These are phyloP conservation scores for Atopsyche davidsoni DNA, from an alignment of 1,140 invertebrate genomes.

Conservation along the genomic window DNA sequence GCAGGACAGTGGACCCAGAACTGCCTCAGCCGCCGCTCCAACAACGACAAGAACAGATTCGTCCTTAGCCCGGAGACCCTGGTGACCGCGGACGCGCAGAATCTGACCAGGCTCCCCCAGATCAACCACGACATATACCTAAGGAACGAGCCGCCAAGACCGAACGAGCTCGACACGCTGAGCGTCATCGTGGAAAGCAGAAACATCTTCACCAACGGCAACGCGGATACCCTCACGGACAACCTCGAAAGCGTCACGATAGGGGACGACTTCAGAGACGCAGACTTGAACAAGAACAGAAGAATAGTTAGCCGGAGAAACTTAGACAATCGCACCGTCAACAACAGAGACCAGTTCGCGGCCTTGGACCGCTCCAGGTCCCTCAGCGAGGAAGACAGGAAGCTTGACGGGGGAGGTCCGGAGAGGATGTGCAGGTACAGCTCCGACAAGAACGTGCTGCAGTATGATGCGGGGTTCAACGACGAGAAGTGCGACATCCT, in stretches of 20 bases:
- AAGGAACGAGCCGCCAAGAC: constrained; percentile 1
- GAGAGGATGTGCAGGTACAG: constrained; percentile 2
- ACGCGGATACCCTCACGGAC: no score
- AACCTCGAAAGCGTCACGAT: no score
- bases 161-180: not conserved
- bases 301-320: no score
- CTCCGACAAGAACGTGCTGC: constrained; percentile 3
- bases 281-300: no score
- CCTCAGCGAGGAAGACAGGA: constrained; percentile 11
- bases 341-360: no score
- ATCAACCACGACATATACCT: constrained; percentile 8
- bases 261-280: no score
- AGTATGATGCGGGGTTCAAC: constrained; percentile 12
- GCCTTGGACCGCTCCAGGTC: constrained; percentile 8
- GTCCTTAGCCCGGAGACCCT: constrained; percentile 18
- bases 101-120: not conserved
- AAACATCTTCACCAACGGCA: not conserved
- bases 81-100: not conserved
- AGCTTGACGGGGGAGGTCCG: constrained; percentile 7
- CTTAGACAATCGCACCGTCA: no score
- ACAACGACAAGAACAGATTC: constrained; percentile 19
- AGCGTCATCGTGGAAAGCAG: no score
- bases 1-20: constrained; percentile 4
- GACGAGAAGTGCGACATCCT: constrained; percentile 28
- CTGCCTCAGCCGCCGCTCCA: constrained; percentile 8